Evolutionary conservation across 2,113 vertebrate genomes (phyloP).

Genomic region (Corythornis madagascariensis): DNA sequence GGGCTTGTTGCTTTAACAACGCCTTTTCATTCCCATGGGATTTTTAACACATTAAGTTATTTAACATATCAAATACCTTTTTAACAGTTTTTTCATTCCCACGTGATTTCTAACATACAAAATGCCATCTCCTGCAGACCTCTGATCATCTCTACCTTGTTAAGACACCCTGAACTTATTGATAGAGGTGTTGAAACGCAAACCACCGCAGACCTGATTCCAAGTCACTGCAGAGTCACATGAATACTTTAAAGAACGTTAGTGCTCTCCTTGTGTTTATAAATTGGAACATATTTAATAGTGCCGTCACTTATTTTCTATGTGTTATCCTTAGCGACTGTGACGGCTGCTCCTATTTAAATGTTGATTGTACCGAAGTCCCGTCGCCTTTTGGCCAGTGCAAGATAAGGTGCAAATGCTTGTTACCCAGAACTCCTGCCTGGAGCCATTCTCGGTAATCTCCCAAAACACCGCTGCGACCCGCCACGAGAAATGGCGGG

Average conservation of each 20-base stretch:
- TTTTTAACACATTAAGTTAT: neutral
- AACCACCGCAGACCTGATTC: neutral
- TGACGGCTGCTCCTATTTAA: no score
- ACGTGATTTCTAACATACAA: neutral
- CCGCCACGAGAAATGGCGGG: rapidly evolving
- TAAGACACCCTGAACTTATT: neutral
- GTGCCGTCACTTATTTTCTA: neutral
- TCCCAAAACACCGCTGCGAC: rapidly evolving
- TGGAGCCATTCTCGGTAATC: rapidly evolving
- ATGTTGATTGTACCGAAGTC: rapidly evolving
- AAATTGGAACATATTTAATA: rapidly evolving
- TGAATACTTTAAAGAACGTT: neutral
- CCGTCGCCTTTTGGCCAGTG: rapidly evolving
- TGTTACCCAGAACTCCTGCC: neutral
- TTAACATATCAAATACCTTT: neutral
- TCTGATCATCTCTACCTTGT: neutral
- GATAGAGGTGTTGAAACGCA: neutral
- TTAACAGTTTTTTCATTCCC: neutral
- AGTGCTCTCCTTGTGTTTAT: neutral
- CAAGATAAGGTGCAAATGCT: neutral
- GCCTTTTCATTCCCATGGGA: neutral
- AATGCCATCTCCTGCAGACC: neutral
- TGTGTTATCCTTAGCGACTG: neutral
- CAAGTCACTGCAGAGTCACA: neutral
- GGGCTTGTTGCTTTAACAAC: neutral